Base-by-base conservation (phyloP, 2,888 invertebrate genomes). In the Apamea crenata region DNA sequence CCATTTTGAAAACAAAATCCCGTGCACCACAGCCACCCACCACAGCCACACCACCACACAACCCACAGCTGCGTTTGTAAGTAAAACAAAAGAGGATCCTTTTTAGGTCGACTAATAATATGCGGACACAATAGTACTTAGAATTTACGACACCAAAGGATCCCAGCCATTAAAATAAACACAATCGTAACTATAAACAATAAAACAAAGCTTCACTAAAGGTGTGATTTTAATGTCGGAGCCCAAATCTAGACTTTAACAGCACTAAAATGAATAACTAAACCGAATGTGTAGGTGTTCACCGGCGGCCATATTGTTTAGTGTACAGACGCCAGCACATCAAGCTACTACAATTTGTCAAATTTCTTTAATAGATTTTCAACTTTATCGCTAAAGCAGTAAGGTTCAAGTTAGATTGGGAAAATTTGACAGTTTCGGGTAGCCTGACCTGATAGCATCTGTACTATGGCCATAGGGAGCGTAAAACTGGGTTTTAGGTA, bases 271-370 rank as follows among this genome's bases (percentile, higher is more conserved):
- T 89, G 68, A 80, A 82, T 81, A 74, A 87, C 78, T 85, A 75
- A 87, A 78, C 77, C 56, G 29, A 77, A 80, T 75, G 75, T 63
- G 69, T 65, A 36, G 71, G n/a, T 68, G 50, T 40, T 77, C 53
- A 75, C 71, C 77, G 78, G 67, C 59, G 77, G 74, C 53, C 63
- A 80, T 84, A 67, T 87, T 89, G 76, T 87, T 87, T 80, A 87
- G 68, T 80, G 82, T 84, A 16, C 16, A 40, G 40, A 40, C 40
- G 40, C 7, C 40, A 36, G 36, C 36, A 40, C 7, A 40, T 40
- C 0, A 40, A 40, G 40, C 40, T 40, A 40, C 40, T 40, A 40
- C 40, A 40, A 40, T 40, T 40, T 40, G 40, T 40, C 40, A 40
- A 6, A 40, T 40, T 40, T 40, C 6, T 40, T 7, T 40, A 40